These are phyloP conservation scores for Apolygus lucorum DNA, from an alignment of 1,140 invertebrate genomes.

Conservation along the genomic window DNA sequence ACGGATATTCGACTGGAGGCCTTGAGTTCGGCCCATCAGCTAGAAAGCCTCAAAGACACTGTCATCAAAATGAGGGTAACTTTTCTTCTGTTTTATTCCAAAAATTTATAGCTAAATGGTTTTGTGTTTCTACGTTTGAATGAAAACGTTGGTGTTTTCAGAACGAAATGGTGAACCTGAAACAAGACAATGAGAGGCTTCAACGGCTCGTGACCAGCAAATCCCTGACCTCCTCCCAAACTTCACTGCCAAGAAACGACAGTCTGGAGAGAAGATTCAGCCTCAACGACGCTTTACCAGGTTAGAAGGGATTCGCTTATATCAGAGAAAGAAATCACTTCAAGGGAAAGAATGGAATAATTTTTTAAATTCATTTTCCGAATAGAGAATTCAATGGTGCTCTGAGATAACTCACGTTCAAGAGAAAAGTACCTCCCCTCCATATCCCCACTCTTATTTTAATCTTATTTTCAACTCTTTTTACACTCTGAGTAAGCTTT, in stretches of 20 bases:
- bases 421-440: too few relatives aligned
- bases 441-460: too few relatives aligned
- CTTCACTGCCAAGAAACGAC: slow-evolving; percentile 49
- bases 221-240: slow-evolving; percentile 69
- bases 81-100: slow-evolving; percentile 27
- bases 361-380: too few relatives aligned
- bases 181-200: slow-evolving; percentile 92
- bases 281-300: slow-evolving; percentile 42
- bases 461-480: too few relatives aligned
- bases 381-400: too few relatives aligned
- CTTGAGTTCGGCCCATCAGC: slow-evolving; percentile 88
- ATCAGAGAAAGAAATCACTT: too few relatives aligned
- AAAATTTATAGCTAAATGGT: not conserved
- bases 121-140: not conserved
- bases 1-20: slow-evolving; percentile 95
- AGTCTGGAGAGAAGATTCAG: slow-evolving; percentile 49
- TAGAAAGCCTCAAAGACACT: slow-evolving; percentile 91
- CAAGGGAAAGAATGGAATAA: too few relatives aligned
- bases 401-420: too few relatives aligned
- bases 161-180: slow-evolving; percentile 92
- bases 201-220: slow-evolving; percentile 77
- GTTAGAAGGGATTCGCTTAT: too few relatives aligned
- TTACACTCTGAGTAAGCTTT: too few relatives aligned
- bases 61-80: slow-evolving; percentile 90
- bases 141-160: slow-evolving; percentile 42